A percentile compares a stretch with the other conserved stretches of the same genome.
These are phyloP conservation scores for Protonemura montana DNA, from an alignment of 2,888 invertebrate genomes.

Conservation along the genomic window DNA sequence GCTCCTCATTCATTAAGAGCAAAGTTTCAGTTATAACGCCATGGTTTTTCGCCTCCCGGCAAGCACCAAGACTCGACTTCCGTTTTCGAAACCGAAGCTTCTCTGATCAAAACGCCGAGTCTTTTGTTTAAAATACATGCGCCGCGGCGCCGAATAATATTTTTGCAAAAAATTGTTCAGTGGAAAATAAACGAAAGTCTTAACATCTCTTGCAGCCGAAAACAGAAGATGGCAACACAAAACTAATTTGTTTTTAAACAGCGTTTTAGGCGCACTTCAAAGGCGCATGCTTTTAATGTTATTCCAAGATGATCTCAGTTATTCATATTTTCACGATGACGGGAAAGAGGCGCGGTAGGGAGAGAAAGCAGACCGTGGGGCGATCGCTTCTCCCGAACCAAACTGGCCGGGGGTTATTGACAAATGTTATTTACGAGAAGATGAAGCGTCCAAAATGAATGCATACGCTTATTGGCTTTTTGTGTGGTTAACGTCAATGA, in stretches of 20 bases:
- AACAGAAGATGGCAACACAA: constrained; percentile 25
- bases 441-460: neutral
- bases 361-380: neutral
- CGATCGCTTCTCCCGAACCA: neutral
- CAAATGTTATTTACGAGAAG: constrained; percentile 22
- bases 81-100: neutral
- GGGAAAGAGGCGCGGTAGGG: neutral
- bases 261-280: constrained; percentile 28
- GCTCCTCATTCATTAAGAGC: neutral
- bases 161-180: neutral
- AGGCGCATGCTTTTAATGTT: constrained; percentile 29
- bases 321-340: neutral
- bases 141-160: neutral
- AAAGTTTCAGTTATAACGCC: neutral
- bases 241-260: constrained; percentile 38
- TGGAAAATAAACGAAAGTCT: neutral
- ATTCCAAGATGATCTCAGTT: constrained; percentile 4
- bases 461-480: neutral
- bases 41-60: neutral
- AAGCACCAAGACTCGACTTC: neutral
- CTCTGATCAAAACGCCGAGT: neutral
- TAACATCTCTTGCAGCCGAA: neutral
- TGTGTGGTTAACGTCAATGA: neutral
- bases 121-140: neutral
- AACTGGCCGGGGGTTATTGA: constrained; percentile 23